Evolutionary conservation across 2,888 invertebrate species (phyloP).

Genomic region (Orchestes rusci): DNA sequence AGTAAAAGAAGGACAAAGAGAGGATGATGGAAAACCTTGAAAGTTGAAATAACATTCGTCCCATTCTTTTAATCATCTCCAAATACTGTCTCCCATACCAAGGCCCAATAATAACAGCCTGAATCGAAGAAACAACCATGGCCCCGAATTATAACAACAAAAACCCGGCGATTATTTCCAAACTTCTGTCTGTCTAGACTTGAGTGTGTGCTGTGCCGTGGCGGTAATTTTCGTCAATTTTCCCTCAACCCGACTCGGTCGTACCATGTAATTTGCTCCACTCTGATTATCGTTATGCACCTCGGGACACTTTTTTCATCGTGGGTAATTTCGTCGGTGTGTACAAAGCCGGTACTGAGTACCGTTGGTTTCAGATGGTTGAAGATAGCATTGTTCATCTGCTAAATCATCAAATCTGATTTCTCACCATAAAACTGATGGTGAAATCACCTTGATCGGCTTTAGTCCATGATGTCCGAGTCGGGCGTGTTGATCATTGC

Average conservation of each 20-base stretch:
- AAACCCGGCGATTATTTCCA: constrained; percentile 13
- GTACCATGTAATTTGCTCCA: constrained; percentile 20
- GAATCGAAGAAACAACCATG: constrained; percentile 9
- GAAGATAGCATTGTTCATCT: too few relatives aligned
- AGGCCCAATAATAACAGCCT: too few relatives aligned
- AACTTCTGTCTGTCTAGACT: constrained; percentile 21
- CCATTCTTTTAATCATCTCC: too few relatives aligned
- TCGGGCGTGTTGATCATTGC: constrained; percentile 1
- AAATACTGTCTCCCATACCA: too few relatives aligned
- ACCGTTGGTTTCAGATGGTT: too few relatives aligned
- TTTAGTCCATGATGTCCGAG: constrained; percentile 7
- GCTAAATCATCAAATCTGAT: too few relatives aligned
- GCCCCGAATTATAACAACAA: constrained; percentile 8
- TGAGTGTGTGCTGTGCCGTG: constrained; percentile 10
- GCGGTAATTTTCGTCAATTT: constrained; percentile 22
- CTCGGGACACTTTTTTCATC: constrained; percentile 13
- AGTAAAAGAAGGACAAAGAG: too few relatives aligned
- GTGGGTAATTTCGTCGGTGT: constrained; percentile 10
- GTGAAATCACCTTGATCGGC: too few relatives aligned
- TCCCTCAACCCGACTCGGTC: constrained; percentile 6
- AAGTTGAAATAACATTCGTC: too few relatives aligned
- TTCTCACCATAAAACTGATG: too few relatives aligned
- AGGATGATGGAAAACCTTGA: too few relatives aligned
- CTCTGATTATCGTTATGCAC: constrained; percentile 17
- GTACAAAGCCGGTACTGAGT: too few relatives aligned